A percentile compares a stretch with the other conserved stretches of the same genome.
phyloP scores from a whole-genome alignment of 1,140 invertebrate species.

The Drosophila subobscura region DNA sequence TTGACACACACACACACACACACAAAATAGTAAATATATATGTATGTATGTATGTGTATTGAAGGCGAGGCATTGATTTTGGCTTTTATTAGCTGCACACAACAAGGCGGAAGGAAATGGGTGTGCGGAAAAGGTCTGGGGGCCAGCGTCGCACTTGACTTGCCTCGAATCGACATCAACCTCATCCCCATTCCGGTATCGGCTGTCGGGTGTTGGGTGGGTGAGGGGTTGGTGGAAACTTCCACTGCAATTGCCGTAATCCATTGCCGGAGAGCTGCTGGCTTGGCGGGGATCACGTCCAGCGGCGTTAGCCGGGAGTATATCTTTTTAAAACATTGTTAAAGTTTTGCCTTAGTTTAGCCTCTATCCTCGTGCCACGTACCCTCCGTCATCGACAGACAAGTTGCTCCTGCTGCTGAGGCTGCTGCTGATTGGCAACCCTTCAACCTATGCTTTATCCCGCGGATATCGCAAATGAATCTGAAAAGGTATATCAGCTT shows the following conservation, averaged over 20 bases:
- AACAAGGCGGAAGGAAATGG: slow-evolving; percentile 37
- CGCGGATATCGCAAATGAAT: neutral
- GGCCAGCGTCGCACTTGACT: slow-evolving; percentile 37
- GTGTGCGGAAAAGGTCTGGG: neutral
- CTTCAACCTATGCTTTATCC: slow-evolving; percentile 22
- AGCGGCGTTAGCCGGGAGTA: slow-evolving; percentile 66
- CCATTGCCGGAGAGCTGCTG: slow-evolving; percentile 63
- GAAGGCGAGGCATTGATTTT: slow-evolving; percentile 70
- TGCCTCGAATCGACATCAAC: slow-evolving; percentile 42
- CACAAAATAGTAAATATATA: neutral
- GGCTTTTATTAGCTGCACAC: slow-evolving; percentile 76
- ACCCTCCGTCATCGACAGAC: neutral
- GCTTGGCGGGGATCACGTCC: slow-evolving; percentile 70
- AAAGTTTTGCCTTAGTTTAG: slow-evolving; percentile 65
- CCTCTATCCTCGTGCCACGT: neutral
- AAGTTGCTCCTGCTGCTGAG: neutral
- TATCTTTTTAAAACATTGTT: slow-evolving; percentile 82
- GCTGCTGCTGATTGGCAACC: slow-evolving; percentile 55
- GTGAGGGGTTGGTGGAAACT: slow-evolving; percentile 22
- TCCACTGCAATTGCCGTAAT: slow-evolving; percentile 77
- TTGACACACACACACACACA: slow-evolving; percentile 60
- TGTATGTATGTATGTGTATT: neutral
- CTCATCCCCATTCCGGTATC: neutral
- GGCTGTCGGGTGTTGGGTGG: neutral
- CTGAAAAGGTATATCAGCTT: slow-evolving; percentile 22